phyloP scores from a whole-genome alignment of 2,113 vertebrate species.

The Vireo altiloquus region DNA sequence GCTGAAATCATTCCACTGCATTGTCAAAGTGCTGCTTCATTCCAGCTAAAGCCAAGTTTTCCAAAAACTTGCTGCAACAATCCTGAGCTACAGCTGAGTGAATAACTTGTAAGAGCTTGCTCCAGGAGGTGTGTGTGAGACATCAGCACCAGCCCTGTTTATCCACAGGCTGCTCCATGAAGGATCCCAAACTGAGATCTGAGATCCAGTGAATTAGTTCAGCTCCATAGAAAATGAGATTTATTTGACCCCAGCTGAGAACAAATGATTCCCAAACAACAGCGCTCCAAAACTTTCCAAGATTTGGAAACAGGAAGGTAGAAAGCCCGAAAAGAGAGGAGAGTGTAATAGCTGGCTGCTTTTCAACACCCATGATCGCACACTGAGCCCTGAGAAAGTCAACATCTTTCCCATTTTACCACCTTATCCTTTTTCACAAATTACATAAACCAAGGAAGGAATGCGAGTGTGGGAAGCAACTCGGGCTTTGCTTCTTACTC shows the following conservation, averaged over 20 bases:
- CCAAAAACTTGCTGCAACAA: conserved; percentile 23
- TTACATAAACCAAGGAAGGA: conserved; percentile 9
- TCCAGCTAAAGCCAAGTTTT: background rate
- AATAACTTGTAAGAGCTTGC: conserved; percentile 42
- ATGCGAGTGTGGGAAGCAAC: background rate
- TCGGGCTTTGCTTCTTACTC: background rate
- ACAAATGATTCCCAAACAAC: conserved; percentile 17
- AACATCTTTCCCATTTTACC: conserved; percentile 1
- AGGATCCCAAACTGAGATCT: background rate
- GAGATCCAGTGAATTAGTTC: background rate
- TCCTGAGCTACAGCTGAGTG: background rate
- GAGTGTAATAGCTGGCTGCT: background rate
- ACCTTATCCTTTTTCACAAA: conserved; percentile 18
- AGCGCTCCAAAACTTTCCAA: background rate
- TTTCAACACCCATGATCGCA: conserved; percentile 1
- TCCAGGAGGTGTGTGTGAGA: background rate
- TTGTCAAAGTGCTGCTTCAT: conserved; percentile 1
- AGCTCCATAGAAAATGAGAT: background rate
- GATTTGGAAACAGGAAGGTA: background rate
- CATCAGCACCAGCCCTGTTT: background rate
- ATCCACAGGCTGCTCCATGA: background rate
- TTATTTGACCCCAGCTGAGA: background rate
- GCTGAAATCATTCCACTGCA: background rate
- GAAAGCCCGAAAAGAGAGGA: background rate
- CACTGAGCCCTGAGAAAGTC: conserved; percentile 3